Percentiles rank a stretch among this genome's conserved stretches.
These are phyloP conservation scores for Montipora sp. DNA, from an alignment of 64 coral and sea anemone genomes.

Conservation along the genomic window DNA sequence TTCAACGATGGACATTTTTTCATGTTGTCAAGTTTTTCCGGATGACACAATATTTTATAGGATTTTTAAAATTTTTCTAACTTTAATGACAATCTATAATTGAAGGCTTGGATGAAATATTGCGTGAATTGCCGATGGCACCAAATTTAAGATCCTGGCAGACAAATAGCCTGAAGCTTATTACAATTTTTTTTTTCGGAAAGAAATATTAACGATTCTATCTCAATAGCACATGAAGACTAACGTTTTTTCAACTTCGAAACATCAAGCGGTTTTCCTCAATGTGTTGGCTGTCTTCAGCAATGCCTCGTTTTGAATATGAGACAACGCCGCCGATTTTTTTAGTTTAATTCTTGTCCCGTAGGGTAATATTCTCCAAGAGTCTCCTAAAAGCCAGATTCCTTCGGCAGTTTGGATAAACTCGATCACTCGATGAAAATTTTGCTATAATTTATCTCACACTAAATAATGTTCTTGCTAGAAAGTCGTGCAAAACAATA, in stretches of 20 bases:
- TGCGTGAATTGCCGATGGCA: background rate
- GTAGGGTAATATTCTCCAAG: no score
- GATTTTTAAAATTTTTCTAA: background rate
- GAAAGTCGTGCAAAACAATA: background rate
- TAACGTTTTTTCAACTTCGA: background rate
- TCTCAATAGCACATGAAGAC: background rate
- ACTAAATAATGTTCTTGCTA: background rate
- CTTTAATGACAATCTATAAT: background rate
- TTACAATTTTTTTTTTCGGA: background rate
- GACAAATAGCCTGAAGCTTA: constrained; percentile 6
- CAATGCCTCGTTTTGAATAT: no score
- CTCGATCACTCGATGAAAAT: no score
- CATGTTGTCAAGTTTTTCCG: background rate
- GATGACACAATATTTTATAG: background rate
- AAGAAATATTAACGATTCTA: background rate
- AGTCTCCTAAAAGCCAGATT: no score
- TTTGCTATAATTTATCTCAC: no score
- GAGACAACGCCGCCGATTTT: no score
- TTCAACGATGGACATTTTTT: background rate
- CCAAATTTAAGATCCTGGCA: background rate
- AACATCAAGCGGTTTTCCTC: background rate
- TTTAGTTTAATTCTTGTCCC: background rate
- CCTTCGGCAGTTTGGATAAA: no score
- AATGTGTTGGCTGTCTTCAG: background rate
- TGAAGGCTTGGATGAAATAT: background rate